Conservation (phyloP, 2,888 invertebrate species). For the Mythimna albipuncta region DNA sequence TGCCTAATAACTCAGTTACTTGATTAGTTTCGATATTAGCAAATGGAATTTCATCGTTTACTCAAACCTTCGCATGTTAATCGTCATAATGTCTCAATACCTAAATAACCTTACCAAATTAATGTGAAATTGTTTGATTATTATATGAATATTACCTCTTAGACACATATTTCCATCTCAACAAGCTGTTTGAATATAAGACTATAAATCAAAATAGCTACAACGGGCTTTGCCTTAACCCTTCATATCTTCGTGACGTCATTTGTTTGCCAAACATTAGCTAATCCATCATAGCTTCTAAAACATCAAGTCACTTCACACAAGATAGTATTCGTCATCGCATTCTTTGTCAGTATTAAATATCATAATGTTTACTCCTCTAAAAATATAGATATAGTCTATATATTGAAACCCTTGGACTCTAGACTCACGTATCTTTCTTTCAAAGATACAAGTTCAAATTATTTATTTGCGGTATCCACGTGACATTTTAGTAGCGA, state of each 20-base stretch:
- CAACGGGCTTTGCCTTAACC: conserved; percentile 33
- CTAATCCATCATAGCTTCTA: conserved; percentile 55
- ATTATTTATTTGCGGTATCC: neutral
- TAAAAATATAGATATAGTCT: neutral
- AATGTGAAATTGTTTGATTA: neutral
- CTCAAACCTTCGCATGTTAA: neutral
- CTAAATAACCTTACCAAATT: neutral
- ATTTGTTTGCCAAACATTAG: conserved; percentile 48
- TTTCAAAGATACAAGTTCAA: neutral
- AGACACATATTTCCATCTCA: neutral
- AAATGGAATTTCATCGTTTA: neutral
- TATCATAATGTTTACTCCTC: conserved; percentile 19
- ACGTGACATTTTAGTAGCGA: neutral
- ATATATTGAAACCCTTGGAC: conserved; percentile 15
- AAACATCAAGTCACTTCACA: conserved; percentile 28
- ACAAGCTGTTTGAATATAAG: conserved; percentile 5
- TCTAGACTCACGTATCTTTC: neutral
- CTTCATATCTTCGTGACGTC: conserved; percentile 42
- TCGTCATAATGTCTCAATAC: neutral
- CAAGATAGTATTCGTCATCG: conserved; percentile 28
- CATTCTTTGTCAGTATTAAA: conserved; percentile 49
- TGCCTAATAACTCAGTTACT: conserved; percentile 14
- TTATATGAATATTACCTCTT: neutral
- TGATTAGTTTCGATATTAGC: conserved; percentile 7
- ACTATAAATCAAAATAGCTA: conserved; percentile 44